A percentile compares a stretch with the other conserved stretches of the same genome.
Conservation (phyloP, 2,888 invertebrate genomes). For the Melanchra persicariae region DNA sequence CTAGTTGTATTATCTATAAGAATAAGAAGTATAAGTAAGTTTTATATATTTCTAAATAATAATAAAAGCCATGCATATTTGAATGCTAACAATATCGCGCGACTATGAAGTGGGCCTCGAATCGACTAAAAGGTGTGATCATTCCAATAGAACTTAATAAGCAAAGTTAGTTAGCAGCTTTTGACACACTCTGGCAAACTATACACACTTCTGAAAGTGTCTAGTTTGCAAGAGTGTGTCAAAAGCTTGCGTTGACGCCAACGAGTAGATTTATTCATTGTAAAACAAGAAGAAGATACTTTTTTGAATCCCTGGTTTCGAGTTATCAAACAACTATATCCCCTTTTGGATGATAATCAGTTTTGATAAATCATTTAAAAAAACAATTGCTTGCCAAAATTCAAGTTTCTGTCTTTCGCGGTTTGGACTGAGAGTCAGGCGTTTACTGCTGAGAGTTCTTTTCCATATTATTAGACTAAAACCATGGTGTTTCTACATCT, state of each 20-base stretch:
- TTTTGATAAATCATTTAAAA: neutral
- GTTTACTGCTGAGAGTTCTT: neutral
- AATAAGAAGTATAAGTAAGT: too few species aligned
- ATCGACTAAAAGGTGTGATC: neutral
- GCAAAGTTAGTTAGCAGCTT: too few species aligned
- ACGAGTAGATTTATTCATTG: neutral
- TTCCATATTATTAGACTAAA: neutral
- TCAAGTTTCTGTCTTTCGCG: neutral
- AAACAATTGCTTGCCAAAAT: neutral
- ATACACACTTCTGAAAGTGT: too few species aligned
- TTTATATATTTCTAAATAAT: too few species aligned
- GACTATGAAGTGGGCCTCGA: neutral
- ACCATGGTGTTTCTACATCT: neutral
- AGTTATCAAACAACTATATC: neutral
- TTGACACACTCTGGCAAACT: too few species aligned
- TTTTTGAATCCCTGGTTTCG: neutral
- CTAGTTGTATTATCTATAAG: too few species aligned
- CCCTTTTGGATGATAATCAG: neutral
- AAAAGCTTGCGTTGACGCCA: neutral
- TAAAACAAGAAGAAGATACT: neutral
- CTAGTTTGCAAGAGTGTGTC: too few species aligned
- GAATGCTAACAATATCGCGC: neutral
- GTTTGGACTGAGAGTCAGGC: neutral
- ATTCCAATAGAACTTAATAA: conserved; percentile 2
- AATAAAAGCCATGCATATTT: neutral